Evolutionary conservation across 1,140 invertebrate species (phyloP).

Genomic region (Pseudomyrmex concolor): DNA sequence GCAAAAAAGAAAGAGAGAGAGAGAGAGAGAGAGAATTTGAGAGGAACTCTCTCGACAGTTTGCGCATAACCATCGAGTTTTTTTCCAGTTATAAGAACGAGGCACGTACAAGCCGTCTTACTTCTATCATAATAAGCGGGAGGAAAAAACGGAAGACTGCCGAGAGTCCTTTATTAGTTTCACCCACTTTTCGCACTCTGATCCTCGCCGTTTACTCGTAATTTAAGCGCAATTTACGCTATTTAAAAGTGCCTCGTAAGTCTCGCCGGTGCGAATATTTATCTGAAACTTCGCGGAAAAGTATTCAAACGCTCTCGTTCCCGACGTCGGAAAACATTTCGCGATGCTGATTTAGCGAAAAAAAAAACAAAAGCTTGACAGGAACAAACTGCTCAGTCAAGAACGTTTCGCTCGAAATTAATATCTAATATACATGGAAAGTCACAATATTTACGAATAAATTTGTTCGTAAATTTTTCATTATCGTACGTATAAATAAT

Average conservation of each 20-base stretch:
- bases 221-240: conserved; percentile 44
- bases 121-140: conserved; percentile 18
- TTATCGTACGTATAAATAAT: neutral
- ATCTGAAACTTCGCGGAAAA: conserved; percentile 3
- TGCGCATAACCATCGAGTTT: conserved; percentile 1
- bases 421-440: neutral
- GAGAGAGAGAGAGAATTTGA: neutral
- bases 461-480: neutral
- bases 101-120: conserved; percentile 7
- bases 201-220: conserved; percentile 38
- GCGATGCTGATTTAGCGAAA: neutral
- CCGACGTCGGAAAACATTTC: conserved; percentile 16
- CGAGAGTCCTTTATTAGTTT: conserved; percentile 39
- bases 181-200: neutral
- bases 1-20: neutral
- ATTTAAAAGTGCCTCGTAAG: conserved; percentile 34
- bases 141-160: neutral
- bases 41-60: conserved; percentile 17
- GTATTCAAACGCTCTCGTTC: conserved; percentile 25
- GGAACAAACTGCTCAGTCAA: neutral
- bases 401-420: conserved; percentile 16
- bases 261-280: conserved; percentile 28
- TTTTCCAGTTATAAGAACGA: conserved; percentile 30
- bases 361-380: conserved; percentile 3
- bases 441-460: neutral